Conservation (phyloP, 2,797 vertebrate genomes). For the Percopsis omiscomaycus region DNA sequence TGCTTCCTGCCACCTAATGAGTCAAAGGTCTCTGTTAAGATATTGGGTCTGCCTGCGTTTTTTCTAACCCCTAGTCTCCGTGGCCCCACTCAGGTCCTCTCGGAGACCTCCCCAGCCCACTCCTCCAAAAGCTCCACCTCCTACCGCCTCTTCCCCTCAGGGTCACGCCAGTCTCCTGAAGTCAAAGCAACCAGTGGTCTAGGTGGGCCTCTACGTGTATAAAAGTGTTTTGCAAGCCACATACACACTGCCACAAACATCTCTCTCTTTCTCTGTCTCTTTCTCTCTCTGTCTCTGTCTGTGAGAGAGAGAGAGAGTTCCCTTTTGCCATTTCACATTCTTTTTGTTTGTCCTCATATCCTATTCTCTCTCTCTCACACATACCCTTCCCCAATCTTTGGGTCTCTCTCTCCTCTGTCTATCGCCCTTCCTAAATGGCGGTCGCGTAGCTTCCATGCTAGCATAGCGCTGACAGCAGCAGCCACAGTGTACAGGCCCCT, state of each 20-base stretch:
- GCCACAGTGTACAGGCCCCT: constrained; percentile 49
- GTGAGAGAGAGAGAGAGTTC: neutral
- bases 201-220: constrained; percentile 69
- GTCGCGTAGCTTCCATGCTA: constrained; percentile 35
- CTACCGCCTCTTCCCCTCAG: constrained; percentile 89
- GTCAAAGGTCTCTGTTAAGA: neutral
- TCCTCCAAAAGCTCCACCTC: constrained; percentile 62
- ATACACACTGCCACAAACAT: constrained; percentile 18
- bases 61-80: constrained; percentile 36
- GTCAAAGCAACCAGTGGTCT: constrained; percentile 87
- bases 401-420: neutral
- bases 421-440: neutral
- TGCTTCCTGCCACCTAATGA: neutral
- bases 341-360: neutral
- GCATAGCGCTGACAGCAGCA: constrained; percentile 18
- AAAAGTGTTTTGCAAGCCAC: neutral
- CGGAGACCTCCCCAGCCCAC: constrained; percentile 81
- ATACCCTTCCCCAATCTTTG: neutral
- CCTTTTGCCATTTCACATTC: neutral
- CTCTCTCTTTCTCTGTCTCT: constrained; percentile 22
- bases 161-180: constrained; percentile 89
- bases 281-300: constrained; percentile 21
- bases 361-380: neutral
- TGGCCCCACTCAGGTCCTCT: constrained; percentile 84
- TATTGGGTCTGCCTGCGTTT: neutral